Conservation (phyloP, 2,797 vertebrate species). For the Aselliscus stoliczkanus region DNA sequence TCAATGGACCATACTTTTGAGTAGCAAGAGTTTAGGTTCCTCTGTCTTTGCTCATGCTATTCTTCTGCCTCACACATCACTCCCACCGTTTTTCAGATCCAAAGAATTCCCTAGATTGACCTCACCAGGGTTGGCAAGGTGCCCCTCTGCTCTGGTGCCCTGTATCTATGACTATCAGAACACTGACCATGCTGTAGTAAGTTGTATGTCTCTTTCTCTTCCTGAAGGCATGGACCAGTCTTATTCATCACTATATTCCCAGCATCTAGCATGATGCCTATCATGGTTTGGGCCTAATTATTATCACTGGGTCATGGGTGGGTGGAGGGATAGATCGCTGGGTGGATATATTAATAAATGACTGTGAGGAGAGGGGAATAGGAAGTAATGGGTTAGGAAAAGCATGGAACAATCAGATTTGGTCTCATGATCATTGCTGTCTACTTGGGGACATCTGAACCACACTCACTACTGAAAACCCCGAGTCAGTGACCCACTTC, state of each 20-base stretch:
- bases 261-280: neutral
- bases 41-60: neutral
- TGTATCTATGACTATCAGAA: neutral
- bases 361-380: neutral
- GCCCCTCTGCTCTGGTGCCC: neutral
- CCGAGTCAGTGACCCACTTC: slow-evolving; percentile 46
- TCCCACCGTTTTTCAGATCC: neutral
- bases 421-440: neutral
- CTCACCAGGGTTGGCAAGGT: neutral
- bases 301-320: neutral
- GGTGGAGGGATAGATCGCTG: neutral
- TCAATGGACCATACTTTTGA: neutral
- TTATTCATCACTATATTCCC: neutral
- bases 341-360: neutral
- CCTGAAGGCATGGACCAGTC: neutral
- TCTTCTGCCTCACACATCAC: neutral
- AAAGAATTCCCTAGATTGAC: neutral
- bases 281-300: neutral
- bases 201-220: neutral
- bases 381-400: neutral
- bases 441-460: neutral
- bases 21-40: neutral
- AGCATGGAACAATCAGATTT: neutral
- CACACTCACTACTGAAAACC: neutral
- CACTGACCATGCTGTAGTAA: neutral